Evolutionary conservation across 2,797 vertebrate species (phyloP), one percentile per base, ranked within the genome.

Genomic region (Meriones psammophilus): DNA sequence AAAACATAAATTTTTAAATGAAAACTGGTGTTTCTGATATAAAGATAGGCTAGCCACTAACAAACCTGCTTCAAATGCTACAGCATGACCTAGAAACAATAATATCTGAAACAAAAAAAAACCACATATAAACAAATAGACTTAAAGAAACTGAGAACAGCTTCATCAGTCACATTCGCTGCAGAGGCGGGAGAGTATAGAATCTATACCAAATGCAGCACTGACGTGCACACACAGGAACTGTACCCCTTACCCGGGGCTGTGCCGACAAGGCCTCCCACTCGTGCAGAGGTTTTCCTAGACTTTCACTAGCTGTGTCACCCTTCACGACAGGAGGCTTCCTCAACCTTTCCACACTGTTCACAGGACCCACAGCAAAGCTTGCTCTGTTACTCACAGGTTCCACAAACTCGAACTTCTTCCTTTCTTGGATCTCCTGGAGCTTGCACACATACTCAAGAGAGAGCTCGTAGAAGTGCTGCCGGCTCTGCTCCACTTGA

Each of bases 351-450:
- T 42, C 30, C 1, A 14, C 71, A 1, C 4, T 8, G 20, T 36
- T 5, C n/a, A 56, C 30, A 17, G 42, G 36, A 12, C 28, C 20
- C 0, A 74, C 2, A 2, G 28, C 33, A 30, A 46, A 58, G 46
- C 56, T 2, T 73, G 96, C 79, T 26, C 0, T 0, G 14, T 58
- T 98, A 99, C 99, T 99, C 98, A 99, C 99, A 88, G 99, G 99
- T 95, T 99, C 99, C 97, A 99, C 99, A 95, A 99, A 99, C 95
- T 99, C 99, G 98, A 99, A 99, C 98, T 99, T 99, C 98, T 99
- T 99, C 95, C 99, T 98, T 97, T 99, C 99, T 97, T 99, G 99
- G 97, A 99, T 99, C 98, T 99, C 99, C 98, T 99, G 99, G 95
- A 99, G 98, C 97, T 99, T 99, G 98, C 99, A 99, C 4, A 99